Base-by-base conservation (phyloP, 2,888 invertebrate species). In the Temnothorax unifasciatus region DNA sequence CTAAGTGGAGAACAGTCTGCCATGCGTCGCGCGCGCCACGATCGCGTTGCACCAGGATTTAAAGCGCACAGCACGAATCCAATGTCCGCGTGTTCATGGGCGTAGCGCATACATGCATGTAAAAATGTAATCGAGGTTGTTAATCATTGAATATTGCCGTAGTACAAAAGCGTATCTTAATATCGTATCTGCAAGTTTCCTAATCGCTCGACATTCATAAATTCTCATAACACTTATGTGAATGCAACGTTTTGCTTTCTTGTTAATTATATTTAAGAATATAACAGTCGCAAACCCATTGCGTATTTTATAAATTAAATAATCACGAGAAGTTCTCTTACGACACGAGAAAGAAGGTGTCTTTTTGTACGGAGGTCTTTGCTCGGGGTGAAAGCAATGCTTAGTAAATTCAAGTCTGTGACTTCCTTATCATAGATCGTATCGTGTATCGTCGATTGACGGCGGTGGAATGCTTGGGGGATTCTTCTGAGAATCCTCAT, bases 401-500 rank as follows among this genome's bases (percentile, higher is more conserved):
- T 25, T 41, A 76, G 18, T 81, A 81, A 81, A 81, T 52, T 81
- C 38, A 74, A 44, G 47, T 25, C 61, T 76, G 61, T 50, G 61
- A 66, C 71, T 54, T 77, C 38, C 54, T 77, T 71, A 57, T 77
- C 77, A 54, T 47, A 81, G 88, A 87, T 85, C 77, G 84, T 87
- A 85, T 89, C 85, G 75, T 79, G 79, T 74, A 82, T 88, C 76
- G 76, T 86, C 86, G 85, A 88, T 89, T 74, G 87, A 85, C 82
- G 85, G 52, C 79, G 25, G 21, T 83, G 83, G 86, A 86, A 89
- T 89, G 89, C 86, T 84, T 81, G 69, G 54, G 52, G 82, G 83
- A 87, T 87, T 89, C 85, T 90, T 90, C 87, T 81, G 57, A 75
- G 90, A 88, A 90, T 85, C 83, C 85, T 87, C 75, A 83, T 84